Conservation (phyloP, 2,888 invertebrate genomes). For the Trachelus tabidus region DNA sequence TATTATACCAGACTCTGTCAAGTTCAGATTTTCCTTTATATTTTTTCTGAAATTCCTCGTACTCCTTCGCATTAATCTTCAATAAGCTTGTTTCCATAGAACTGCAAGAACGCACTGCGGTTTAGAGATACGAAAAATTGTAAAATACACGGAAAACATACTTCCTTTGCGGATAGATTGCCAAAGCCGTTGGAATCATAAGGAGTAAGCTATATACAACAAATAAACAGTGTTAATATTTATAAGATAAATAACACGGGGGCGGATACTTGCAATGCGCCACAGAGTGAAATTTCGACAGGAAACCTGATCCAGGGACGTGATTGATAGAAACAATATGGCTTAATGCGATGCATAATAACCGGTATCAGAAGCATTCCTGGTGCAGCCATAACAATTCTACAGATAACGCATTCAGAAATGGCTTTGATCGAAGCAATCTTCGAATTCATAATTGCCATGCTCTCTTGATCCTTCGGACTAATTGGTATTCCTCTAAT, state of each 20-base stretch:
- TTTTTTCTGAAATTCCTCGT: conserved; percentile 18
- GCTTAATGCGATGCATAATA: conserved; percentile 26
- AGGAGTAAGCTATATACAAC: conserved; percentile 29
- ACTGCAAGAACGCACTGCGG: background rate
- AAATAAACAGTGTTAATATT: conserved; percentile 5
- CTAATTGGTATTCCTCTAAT: conserved; percentile 32
- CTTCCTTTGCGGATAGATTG: conserved; percentile 40
- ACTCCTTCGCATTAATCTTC: background rate
- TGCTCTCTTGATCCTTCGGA: conserved; percentile 17
- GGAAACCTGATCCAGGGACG: conserved; percentile 31
- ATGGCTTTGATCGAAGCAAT: conserved; percentile 39
- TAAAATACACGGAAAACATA: conserved; percentile 22
- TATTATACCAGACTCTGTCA: conserved; percentile 36
- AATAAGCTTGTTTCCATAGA: background rate
- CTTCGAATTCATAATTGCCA: conserved; percentile 36
- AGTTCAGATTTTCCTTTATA: conserved; percentile 13
- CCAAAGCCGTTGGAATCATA: conserved; percentile 39
- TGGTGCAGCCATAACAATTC: conserved; percentile 37
- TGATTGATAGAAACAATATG: conserved; percentile 34
- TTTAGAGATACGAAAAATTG: background rate
- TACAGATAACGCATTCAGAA: conserved; percentile 35
- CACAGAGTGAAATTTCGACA: conserved; percentile 27
- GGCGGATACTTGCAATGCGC: conserved; percentile 17
- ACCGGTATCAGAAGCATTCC: conserved; percentile 41
- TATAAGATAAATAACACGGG: background rate